Evolutionary conservation across 2,797 vertebrate species (phyloP), one percentile per base, ranked within the genome.

Genomic region (Esox lucius): DNA sequence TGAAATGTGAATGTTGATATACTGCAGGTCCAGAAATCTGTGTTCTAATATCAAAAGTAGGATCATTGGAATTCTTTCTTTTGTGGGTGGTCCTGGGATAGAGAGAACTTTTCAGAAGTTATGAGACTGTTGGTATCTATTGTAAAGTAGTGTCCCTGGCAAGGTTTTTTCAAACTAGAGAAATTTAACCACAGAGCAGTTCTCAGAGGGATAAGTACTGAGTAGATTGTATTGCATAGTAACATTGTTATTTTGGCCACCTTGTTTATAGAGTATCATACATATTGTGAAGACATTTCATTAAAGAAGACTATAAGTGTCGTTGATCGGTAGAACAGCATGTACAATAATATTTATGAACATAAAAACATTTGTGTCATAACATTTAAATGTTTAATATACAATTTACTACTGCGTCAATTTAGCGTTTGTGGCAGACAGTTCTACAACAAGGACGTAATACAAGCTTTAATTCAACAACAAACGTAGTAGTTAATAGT

Each of bases 361-460:
- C 53, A 56, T 1, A 19, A 19, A n/a, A n/a, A 19, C 53, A 56
- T 19, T 12, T 62, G 12, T 28, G 11, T 28, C 12, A 13, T 13
- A 59, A 11, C 22, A 62, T 22, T 62, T n/a, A 49, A 74, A 17
- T 75, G 74, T 74, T 61, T 0, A 16, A 69, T 5, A 33, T 4
- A 78, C 0, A 68, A 73, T 13, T 9, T 3, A 24, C 24, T 62
- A 7, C 11, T 26, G 59, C 62, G 61, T 62, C 61, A 64, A 24
- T 61, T 56, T 61, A 22, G 56, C 8, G n/a, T 1, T 59, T 22
- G 5, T 22, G 56, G 19, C 56, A 59, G n/a, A 22, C 56, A 24
- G 19, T 59, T 9, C 56, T 3, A 11, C 46, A 49, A 13, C 48
- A 49, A 49, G 48, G 4, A 49, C 12, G 13, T 17, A 17, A 51